Evolutionary conservation across 2,797 vertebrate genomes (phyloP).

Genomic region (Australoheros facetus): DNA sequence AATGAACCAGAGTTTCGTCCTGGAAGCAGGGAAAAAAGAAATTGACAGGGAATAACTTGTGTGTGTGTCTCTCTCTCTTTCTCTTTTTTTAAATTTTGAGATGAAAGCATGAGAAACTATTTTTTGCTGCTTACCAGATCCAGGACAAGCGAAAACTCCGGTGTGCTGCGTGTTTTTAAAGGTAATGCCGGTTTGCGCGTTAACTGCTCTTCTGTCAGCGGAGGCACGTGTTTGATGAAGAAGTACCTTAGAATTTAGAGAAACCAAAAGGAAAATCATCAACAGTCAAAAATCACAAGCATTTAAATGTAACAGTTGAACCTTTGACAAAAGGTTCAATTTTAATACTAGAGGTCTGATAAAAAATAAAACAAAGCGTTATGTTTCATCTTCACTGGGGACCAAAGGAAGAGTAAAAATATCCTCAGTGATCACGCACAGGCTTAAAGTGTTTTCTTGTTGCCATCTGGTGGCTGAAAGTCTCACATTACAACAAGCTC

Average conservation of each 20-base stretch:
- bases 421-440: neutral
- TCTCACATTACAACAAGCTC: neutral
- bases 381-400: neutral
- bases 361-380: neutral
- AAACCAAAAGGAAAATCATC: neutral
- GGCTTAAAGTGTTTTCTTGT: constrained; percentile 2
- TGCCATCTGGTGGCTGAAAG: constrained; percentile 51
- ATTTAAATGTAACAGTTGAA: neutral
- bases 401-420: neutral
- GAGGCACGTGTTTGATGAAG: constrained; percentile 99
- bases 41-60: neutral
- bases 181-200: constrained; percentile 98
- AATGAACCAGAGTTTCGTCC: constrained; percentile 99
- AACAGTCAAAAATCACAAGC: neutral
- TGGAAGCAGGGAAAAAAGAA: constrained; percentile 53
- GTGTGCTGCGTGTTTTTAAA: constrained; percentile 98
- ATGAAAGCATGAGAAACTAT: neutral
- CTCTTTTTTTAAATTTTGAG: neutral
- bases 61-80: neutral
- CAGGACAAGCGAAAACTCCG: constrained; percentile 96
- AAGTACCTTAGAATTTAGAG: constrained; percentile 86
- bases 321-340: neutral
- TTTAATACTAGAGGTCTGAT: neutral
- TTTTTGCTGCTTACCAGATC: constrained; percentile 85
- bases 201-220: constrained; percentile 96